Evolutionary conservation across 1,140 invertebrate genomes (phyloP).

Genomic region (Linepithema humile): DNA sequence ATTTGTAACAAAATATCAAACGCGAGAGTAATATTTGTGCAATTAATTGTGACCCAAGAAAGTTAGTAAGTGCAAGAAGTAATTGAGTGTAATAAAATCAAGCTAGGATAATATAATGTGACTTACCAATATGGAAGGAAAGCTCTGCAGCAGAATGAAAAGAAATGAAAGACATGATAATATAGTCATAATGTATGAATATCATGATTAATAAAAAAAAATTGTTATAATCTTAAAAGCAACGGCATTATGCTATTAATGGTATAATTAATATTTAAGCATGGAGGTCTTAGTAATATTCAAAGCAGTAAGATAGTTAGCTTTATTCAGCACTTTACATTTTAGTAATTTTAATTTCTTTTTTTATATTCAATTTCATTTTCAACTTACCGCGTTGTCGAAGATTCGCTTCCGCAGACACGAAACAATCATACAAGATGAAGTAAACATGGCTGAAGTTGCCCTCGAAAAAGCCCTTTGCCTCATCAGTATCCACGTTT

Average conservation of each 20-base stretch:
- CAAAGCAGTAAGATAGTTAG: slow-evolving; percentile 24
- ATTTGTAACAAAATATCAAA: background rate
- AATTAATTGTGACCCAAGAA: background rate
- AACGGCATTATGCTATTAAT: slow-evolving; percentile 27
- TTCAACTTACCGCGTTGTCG: slow-evolving; percentile 92
- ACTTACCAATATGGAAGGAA: slow-evolving; percentile 88
- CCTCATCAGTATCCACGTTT: slow-evolving; percentile 94
- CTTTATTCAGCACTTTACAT: slow-evolving; percentile 43
- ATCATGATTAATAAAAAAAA: slow-evolving; percentile 53
- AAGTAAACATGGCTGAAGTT: slow-evolving; percentile 98
- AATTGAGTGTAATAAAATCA: slow-evolving; percentile 28
- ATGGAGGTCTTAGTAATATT: slow-evolving; percentile 33
- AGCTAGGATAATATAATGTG: slow-evolving; percentile 34
- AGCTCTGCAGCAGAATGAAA: slow-evolving; percentile 86
- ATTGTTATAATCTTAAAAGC: slow-evolving; percentile 48
- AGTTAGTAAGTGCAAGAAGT: slow-evolving; percentile 12
- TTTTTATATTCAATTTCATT: background rate
- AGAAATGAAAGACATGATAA: slow-evolving; percentile 79
- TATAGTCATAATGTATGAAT: slow-evolving; percentile 74
- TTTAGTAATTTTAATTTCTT: background rate
- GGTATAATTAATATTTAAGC: slow-evolving; percentile 28
- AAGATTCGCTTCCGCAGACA: slow-evolving; percentile 94
- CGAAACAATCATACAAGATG: slow-evolving; percentile 97
- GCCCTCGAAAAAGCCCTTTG: slow-evolving; percentile 95
- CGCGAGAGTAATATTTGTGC: background rate